phyloP scores from a whole-genome alignment of 1,140 invertebrate species.

The Sminthurinus signatus region DNA sequence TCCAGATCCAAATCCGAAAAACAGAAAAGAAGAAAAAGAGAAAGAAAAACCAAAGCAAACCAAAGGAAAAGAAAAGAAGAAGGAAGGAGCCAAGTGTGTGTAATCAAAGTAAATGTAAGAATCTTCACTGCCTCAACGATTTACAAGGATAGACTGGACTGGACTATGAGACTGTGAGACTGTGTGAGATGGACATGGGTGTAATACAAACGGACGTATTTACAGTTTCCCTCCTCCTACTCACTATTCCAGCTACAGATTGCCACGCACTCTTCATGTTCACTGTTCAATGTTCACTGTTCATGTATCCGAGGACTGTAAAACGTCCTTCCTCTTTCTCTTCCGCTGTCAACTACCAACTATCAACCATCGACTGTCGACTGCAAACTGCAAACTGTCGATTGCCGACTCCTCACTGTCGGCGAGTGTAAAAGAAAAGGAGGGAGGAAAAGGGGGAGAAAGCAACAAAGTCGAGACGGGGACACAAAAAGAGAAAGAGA shows the following conservation, averaged over 20 bases:
- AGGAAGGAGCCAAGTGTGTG: slow-evolving; percentile 8
- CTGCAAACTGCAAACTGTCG: too few species aligned
- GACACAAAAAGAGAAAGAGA: too few species aligned
- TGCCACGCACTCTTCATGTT: too few species aligned
- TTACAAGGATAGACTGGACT: too few species aligned
- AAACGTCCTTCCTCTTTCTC: too few species aligned
- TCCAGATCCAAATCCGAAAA: too few species aligned
- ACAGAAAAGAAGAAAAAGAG: not conserved
- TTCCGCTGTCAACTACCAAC: too few species aligned
- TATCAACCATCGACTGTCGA: too few species aligned
- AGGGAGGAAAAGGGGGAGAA: not conserved
- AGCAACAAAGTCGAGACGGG: not conserved
- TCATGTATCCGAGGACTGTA: too few species aligned
- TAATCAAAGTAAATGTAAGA: slow-evolving; percentile 27
- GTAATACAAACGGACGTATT: not conserved
- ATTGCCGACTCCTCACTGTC: not conserved
- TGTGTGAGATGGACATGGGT: not conserved
- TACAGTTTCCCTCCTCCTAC: not conserved
- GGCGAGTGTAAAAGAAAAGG: not conserved
- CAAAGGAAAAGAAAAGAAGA: not conserved
- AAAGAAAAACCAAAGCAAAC: too few species aligned
- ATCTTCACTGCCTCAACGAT: slow-evolving; percentile 7
- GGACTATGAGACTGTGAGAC: not conserved
- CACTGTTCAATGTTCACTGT: too few species aligned
- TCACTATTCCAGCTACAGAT: not conserved